Base-by-base conservation (phyloP, 2,797 vertebrate species). In the Oryzias dopingdopingensis region DNA sequence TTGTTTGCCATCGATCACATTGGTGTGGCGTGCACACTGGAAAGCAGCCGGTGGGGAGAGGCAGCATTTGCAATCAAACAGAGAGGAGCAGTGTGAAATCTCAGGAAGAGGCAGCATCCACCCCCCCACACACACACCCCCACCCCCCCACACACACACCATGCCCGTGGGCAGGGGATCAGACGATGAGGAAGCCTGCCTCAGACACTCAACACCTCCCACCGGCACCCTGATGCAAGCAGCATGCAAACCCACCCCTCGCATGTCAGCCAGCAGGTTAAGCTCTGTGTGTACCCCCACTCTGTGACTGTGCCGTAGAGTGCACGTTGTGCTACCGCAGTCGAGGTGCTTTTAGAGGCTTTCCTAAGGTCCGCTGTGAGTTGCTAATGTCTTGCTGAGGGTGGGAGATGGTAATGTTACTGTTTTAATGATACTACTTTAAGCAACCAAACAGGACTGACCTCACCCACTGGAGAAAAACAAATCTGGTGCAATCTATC, bases 221-320 rank as follows among this genome's bases (percentile, higher is more conserved):
- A 91, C 86, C 86, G 87, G 88, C 89, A 79, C 81, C 83, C 89
- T 93, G 92, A 92, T 86, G 91, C 90, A 92, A 92, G 90, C 90
- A 67, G 85, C 87, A 87, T 91, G 92, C 90, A 93, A 93, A 91
- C 89, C 87, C 81, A 82, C 77, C 84, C 82, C 77, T 88, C 86
- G 68, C 87, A 88, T 82, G 80, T 90, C 84, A 84, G 84, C 84
- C 67, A 17, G 80, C 78, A 74, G 84, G 85, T 85, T 89, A 88
- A 86, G 82, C 78, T 82, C 67, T 75, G 58, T 74, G 77, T 74
- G 68, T 65, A 72, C 83, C 82, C 77, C 74, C 52, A 78, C 81
- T 78, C 77, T 74, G 73, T 62, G 74, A 72, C 84, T 63, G 65
- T 70, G 56, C 70, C 77, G 81, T 76, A 76, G 73, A 74, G 70